Evolutionary conservation across 2,888 invertebrate genomes (phyloP).

Genomic region (Panzeria rudis): DNA sequence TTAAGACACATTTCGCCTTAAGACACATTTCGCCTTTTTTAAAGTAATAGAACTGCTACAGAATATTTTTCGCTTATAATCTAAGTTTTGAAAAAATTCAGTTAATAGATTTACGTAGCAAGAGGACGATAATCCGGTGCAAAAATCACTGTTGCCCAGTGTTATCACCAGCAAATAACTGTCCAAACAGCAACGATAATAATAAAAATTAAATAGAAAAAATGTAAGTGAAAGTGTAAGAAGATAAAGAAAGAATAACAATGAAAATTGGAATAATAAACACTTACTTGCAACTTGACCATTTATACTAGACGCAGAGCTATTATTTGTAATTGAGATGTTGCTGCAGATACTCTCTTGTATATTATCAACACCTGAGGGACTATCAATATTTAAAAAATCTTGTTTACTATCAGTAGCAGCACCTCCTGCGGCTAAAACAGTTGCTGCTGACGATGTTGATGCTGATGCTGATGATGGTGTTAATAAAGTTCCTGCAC

Average conservation of each 20-base stretch:
- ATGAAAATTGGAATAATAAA: conserved; percentile 43
- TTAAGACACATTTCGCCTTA: too few relatives aligned
- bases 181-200: neutral
- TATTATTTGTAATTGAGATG: conserved; percentile 75
- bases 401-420: conserved; percentile 65
- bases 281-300: conserved; percentile 85
- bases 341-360: conserved; percentile 49
- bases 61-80: too few relatives aligned
- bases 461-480: conserved; percentile 16
- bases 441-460: conserved; percentile 18
- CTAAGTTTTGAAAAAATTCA: too few relatives aligned
- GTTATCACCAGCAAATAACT: neutral
- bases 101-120: too few relatives aligned
- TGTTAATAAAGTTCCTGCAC: conserved; percentile 47
- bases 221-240: neutral
- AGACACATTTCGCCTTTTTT: too few relatives aligned
- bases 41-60: too few relatives aligned
- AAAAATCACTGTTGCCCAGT: too few relatives aligned
- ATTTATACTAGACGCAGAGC: conserved; percentile 77
- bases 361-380: conserved; percentile 60
- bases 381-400: conserved; percentile 57
- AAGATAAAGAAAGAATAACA: conserved; percentile 6
- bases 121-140: too few relatives aligned
- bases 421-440: conserved; percentile 59
- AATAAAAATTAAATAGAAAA: neutral